Percentiles rank a stretch among this genome's conserved stretches.
Evolutionary conservation across 2,888 invertebrate species (phyloP).

Genomic region (Limnephilus auricula): DNA sequence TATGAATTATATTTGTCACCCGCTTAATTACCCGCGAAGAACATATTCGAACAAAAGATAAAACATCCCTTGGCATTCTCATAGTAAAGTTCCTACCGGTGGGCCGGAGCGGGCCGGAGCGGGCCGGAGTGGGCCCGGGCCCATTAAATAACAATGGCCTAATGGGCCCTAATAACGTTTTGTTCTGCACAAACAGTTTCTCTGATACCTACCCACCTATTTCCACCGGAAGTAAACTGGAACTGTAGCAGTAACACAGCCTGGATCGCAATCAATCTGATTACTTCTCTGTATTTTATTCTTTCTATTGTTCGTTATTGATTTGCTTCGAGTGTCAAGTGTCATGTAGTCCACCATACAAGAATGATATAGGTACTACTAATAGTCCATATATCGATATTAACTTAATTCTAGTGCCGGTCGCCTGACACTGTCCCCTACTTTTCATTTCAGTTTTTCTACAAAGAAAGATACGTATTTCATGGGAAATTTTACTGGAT

Average conservation of each 20-base stretch:
- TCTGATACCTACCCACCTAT: background rate
- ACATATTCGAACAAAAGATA: conserved; percentile 56
- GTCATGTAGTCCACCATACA: background rate
- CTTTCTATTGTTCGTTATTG: conserved; percentile 3
- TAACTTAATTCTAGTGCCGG: background rate
- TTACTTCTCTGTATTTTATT: conserved; percentile 18
- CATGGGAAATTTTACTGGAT: background rate
- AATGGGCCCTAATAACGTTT: conserved; percentile 61
- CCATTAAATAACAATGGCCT: conserved; percentile 52
- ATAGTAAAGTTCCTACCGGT: background rate
- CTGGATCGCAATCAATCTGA: conserved; percentile 10
- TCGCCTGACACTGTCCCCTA: background rate
- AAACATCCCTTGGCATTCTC: conserved; percentile 34
- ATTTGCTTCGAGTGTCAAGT: conserved; percentile 11
- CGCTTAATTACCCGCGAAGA: conserved; percentile 56
- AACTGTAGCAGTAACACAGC: background rate
- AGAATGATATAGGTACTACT: background rate
- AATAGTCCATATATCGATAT: background rate
- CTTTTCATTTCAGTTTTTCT: background rate
- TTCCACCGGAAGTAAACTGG: background rate
- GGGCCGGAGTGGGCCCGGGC: conserved; percentile 18
- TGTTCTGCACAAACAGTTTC: conserved; percentile 42
- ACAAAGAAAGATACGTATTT: background rate
- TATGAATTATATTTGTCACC: conserved; percentile 50
- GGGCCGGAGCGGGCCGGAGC: conserved; percentile 15